Conservation (phyloP, 2,888 invertebrate genomes). For the Drosophila ustulata region DNA sequence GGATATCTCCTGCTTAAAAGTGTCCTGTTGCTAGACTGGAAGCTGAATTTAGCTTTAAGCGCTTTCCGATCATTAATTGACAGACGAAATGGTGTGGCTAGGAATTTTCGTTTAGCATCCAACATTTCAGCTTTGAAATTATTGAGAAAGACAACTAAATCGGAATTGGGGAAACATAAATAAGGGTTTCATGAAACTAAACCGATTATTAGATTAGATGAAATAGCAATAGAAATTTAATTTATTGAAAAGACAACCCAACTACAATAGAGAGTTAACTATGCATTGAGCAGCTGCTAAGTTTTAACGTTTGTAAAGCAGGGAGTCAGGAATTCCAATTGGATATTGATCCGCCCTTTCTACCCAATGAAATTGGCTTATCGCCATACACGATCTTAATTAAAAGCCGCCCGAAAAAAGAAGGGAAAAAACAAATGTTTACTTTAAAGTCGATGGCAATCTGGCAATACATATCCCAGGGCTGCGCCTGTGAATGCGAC, state of each 20-base stretch:
- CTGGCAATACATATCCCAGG: constrained; percentile 20
- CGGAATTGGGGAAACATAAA: background rate
- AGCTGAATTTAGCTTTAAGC: constrained; percentile 3
- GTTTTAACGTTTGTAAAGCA: constrained; percentile 2
- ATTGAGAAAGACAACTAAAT: background rate
- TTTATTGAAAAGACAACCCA: background rate
- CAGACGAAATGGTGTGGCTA: background rate
- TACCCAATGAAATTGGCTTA: constrained; percentile 47
- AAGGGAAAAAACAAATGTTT: constrained; percentile 69
- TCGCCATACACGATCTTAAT: constrained; percentile 72
- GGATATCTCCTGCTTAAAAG: constrained; percentile 26
- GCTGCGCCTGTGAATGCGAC: background rate
- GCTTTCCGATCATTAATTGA: constrained; percentile 9
- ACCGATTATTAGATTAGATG: background rate
- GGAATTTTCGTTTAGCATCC: background rate
- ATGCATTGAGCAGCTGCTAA: background rate
- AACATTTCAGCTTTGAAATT: too few relatives aligned
- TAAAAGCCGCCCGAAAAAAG: constrained; percentile 61
- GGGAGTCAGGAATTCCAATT: constrained; percentile 29
- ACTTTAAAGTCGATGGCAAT: constrained; percentile 67
- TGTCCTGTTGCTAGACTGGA: constrained; percentile 27
- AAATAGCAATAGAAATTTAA: background rate
- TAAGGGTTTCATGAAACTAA: background rate
- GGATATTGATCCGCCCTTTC: constrained; percentile 39
- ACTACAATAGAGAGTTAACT: background rate